Evolutionary conservation across 2,888 invertebrate species (phyloP), one percentile per base, ranked within the genome.

Genomic region (Ectemnius lituratus): DNA sequence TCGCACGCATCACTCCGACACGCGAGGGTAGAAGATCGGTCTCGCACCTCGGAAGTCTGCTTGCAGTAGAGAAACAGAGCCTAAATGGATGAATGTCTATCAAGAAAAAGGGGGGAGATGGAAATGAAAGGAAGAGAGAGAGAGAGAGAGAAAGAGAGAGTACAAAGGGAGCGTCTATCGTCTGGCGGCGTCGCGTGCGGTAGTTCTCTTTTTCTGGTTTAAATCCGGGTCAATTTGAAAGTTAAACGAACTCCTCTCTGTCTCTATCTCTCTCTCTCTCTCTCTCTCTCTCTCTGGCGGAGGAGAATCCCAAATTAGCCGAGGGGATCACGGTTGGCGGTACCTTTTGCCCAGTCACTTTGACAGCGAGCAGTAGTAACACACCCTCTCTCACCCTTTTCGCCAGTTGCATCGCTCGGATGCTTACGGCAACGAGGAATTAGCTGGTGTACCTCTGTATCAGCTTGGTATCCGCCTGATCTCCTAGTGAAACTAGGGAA

Each of bases 181-280:
- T 37, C 37, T 37, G 37, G 37, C 37, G 37, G 37, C 37, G 37
- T 37, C 37, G 23, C 23, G 23, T 23, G 23, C 23, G 37, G 6
- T 11, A 8, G 0, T 37, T 37, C 47, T 16, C 0, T 47, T 70
- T 80, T 83, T 78, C 73, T 78, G 75, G 76, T 75, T 83, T 78
- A 79, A 83, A 82, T 84, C 80, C 68, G 78, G 78, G 76, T 79
- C 79, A 84, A 80, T 83, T 83, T 70, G 72, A 76, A 84, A 84
- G 84, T 84, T 83, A 84, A 84, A 83, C 73, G 83, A 84, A 83
- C 81, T 23, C 23, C 3, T 23, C 3, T 23, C 23, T 20, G 1
- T 20, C 20, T 20, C 27, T 45, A 46, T 23, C 56, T 45, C 14
- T 28, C 45, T 28, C 8, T 37, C 8, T 37, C 37, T 37, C 37